A percentile compares a stretch with the other conserved stretches of the same genome.
These are phyloP conservation scores for Myoxocephalus aenaeus DNA, from an alignment of 2,797 vertebrate species.

Conservation along the genomic window DNA sequence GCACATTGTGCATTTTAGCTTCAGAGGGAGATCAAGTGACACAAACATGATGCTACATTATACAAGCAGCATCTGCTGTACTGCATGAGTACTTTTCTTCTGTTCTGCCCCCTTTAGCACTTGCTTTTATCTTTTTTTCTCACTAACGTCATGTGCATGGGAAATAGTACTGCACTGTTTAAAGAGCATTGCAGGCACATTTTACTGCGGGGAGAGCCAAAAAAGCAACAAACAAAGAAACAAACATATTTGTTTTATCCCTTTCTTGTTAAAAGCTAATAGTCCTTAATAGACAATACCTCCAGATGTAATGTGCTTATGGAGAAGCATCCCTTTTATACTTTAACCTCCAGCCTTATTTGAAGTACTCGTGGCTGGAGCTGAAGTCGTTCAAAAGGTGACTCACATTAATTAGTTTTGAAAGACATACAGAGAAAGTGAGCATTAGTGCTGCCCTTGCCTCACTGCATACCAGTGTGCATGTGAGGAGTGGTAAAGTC, in stretches of 20 bases:
- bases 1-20: constrained; percentile 38
- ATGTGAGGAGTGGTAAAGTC: constrained; percentile 13
- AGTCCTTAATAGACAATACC: constrained; percentile 22
- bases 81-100: constrained; percentile 74
- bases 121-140: constrained; percentile 74
- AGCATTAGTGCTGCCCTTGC: not conserved
- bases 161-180: constrained; percentile 59
- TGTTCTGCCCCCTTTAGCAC: constrained; percentile 66
- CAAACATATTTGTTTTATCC: constrained; percentile 23
- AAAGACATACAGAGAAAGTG: constrained; percentile 11
- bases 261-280: constrained; percentile 44
- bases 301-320: constrained; percentile 25
- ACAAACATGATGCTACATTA: constrained; percentile 48
- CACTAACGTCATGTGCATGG: constrained; percentile 77
- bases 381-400: constrained; percentile 31
- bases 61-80: constrained; percentile 61
- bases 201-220: constrained; percentile 44
- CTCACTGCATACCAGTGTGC: constrained; percentile 12
- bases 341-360: constrained; percentile 20
- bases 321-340: constrained; percentile 23
- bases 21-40: constrained; percentile 57
- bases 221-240: constrained; percentile 31
- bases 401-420: constrained; percentile 15
- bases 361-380: constrained; percentile 17
- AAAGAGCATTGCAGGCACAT: constrained; percentile 60